These are phyloP conservation scores for Oceanodroma leucorhoa DNA, from an alignment of 2,797 vertebrate species.

Conservation along the genomic window DNA sequence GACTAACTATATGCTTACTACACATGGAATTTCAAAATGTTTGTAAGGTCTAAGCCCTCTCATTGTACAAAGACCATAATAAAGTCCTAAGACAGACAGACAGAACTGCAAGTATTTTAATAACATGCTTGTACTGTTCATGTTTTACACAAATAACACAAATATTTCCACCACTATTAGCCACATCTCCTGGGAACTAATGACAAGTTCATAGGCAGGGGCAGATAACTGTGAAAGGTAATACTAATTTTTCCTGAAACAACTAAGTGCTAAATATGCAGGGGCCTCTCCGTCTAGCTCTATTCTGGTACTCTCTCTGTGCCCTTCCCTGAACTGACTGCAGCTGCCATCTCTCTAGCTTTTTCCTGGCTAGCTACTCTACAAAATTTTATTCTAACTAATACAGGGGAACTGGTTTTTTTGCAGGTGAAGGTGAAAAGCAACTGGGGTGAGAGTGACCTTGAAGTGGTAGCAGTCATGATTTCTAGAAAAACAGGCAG, in stretches of 20 bases:
- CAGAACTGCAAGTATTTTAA: neutral
- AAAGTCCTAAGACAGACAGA: neutral
- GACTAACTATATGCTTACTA: neutral
- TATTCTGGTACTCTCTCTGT: neutral
- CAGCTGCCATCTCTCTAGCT: neutral
- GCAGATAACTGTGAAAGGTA: neutral
- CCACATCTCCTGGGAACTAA: neutral
- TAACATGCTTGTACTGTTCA: neutral
- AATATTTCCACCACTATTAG: neutral
- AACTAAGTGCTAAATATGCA: neutral
- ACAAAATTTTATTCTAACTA: neutral
- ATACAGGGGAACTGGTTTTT: neutral
- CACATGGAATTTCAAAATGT: neutral
- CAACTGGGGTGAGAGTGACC: neutral
- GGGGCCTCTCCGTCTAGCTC: neutral
- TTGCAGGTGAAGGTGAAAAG: neutral
- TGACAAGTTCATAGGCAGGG: constrained; percentile 10
- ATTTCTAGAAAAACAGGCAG: constrained; percentile 5
- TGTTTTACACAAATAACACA: neutral
- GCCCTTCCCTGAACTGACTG: neutral
- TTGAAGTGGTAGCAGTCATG: neutral
- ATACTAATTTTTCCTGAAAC: constrained; percentile 7
- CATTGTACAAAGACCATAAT: neutral
- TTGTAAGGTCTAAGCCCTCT: neutral
- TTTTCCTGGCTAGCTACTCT: neutral